Evolutionary conservation across 2,113 vertebrate genomes (phyloP), one percentile per base, ranked within the genome.

Genomic region (Dendropsophus ebraccatus): DNA sequence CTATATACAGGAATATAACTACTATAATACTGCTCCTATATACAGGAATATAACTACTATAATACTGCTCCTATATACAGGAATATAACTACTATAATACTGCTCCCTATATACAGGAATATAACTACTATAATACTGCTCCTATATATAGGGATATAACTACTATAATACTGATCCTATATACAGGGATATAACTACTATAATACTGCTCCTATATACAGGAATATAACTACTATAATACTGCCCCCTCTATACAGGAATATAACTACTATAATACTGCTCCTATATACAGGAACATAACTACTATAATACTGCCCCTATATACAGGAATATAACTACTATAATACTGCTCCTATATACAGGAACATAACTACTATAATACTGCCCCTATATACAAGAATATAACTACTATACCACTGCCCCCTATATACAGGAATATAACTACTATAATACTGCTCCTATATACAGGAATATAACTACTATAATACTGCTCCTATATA

Each of bases 221-320:
- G 23, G 54, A 56, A 56, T 56, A 56, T 56, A 56, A 56, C 54
- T 56, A 56, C 19, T 56, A 56, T 56, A 56, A 56, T 56, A 56
- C 54, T 56, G 54, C 54, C 8, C n/a, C 58, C 58, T 58, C 23
- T 58, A 19, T 62, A 62, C 58, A 62, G 28, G 58, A 62, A 62
- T 62, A 62, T 62, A 62, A 62, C 58, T 62, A 62, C 58, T 62
- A 62, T 25, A 62, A 62, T 62, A 65, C 62, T 65, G 62, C 62
- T 16, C 62, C 62, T 65, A 65, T 65, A 12, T 65, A 30, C 62
- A 65, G 16, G 25, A 28, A 65, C 30, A 65, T 65, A 65, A 65
- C 28, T 62, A 62, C 25, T 65, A 30, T 65, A 65, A 65, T 65
- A 65, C 62, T 65, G 62, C 62, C 28, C 62, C 62, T 65, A 65